Conservation (phyloP, 2,888 invertebrate genomes). For the Glaucopsyche alexis region DNA sequence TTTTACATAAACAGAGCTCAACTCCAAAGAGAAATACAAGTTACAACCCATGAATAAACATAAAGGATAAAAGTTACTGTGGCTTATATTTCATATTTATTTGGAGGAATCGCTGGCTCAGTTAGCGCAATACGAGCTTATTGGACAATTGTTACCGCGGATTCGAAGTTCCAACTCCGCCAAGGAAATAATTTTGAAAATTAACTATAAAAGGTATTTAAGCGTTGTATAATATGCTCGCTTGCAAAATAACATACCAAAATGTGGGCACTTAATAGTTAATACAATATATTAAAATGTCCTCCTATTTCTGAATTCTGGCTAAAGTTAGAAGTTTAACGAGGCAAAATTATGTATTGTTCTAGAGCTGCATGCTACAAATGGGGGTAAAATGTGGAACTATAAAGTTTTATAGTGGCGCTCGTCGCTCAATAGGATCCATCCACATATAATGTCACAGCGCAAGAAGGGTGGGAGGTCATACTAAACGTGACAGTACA, state of each 20-base stretch:
- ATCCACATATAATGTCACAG: too few relatives aligned
- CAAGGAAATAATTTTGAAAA: not conserved
- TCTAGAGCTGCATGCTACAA: not conserved
- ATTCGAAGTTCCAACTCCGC: not conserved
- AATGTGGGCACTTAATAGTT: not conserved
- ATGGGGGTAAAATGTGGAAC: not conserved
- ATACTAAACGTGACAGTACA: too few relatives aligned
- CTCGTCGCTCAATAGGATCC: not conserved
- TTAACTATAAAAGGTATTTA: too few relatives aligned
- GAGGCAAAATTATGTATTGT: slow-evolving; percentile 20
- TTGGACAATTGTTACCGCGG: not conserved
- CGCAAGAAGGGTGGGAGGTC: too few relatives aligned
- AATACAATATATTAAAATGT: not conserved
- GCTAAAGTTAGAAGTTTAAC: not conserved
- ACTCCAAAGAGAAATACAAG: slow-evolving; percentile 20
- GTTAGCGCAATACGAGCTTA: not conserved
- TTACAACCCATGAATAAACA: slow-evolving; percentile 25
- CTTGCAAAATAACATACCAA: not conserved
- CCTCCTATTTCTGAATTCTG: slow-evolving; percentile 14
- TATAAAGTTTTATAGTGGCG: not conserved
- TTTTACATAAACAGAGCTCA: slow-evolving; percentile 28
- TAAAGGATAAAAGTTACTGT: slow-evolving; percentile 8
- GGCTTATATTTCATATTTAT: slow-evolving; percentile 11
- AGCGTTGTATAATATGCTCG: too few relatives aligned
- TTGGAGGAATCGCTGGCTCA: not conserved